A percentile compares a stretch with the other conserved stretches of the same genome.
Evolutionary conservation across 1,140 invertebrate genomes (phyloP).

Genomic region (Chionoecetes opilio): DNA sequence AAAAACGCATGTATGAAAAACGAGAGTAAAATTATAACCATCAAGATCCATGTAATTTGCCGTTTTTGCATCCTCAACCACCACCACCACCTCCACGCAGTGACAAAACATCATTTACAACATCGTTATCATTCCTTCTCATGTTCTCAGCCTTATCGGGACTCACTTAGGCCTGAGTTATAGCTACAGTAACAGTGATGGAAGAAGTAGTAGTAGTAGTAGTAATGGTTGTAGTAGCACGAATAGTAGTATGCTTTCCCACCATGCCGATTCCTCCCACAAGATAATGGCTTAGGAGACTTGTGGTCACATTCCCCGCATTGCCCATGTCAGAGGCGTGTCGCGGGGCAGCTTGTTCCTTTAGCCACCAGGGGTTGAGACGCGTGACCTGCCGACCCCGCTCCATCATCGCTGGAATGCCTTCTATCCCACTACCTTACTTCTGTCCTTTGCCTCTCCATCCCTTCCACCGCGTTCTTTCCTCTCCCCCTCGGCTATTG

Average conservation of each 20-base stretch:
- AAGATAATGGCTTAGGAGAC: no score
- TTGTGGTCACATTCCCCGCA: not conserved
- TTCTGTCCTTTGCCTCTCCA: not conserved
- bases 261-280: no score
- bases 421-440: not conserved
- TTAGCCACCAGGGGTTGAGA: not conserved
- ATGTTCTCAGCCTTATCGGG: not conserved
- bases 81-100: not conserved
- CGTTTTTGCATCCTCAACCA: not conserved
- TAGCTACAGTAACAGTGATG: not conserved
- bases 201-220: not conserved
- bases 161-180: not conserved
- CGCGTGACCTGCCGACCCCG: not conserved
- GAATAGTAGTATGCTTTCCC: not conserved
- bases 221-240: not conserved
- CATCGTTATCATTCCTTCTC: not conserved
- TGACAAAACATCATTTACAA: not conserved
- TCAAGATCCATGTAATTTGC: not conserved
- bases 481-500: not conserved
- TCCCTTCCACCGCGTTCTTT: no score
- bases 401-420: not conserved
- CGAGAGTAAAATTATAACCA: no score
- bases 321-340: not conserved
- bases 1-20: no score
- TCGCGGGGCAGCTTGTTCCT: not conserved